Evolutionary conservation across 2,797 vertebrate species (phyloP).

Genomic region (Spinus olivaceus): DNA sequence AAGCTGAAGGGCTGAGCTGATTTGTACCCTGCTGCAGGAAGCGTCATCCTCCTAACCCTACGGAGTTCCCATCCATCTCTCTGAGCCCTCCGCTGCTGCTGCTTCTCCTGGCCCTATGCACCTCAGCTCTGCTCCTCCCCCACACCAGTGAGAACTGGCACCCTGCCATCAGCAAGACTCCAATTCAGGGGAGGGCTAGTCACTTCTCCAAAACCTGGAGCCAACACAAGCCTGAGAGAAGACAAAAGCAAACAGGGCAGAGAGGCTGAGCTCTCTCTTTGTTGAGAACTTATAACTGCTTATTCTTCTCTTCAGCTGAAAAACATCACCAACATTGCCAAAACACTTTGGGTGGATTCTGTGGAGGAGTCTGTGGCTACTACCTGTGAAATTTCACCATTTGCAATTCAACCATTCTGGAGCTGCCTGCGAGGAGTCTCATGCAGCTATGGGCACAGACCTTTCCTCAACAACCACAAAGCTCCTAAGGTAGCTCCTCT

Average conservation of each 20-base stretch:
- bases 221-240: neutral
- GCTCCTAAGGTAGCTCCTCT: neutral
- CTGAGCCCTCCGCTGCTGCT: accelerated
- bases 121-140: neutral
- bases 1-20: neutral
- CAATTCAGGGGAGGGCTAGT: accelerated
- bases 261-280: neutral
- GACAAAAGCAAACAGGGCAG: neutral
- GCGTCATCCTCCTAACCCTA: neutral
- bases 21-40: neutral
- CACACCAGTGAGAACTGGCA: accelerated
- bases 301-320: neutral
- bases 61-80: neutral
- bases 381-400: neutral
- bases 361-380: neutral
- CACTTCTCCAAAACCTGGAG: neutral
- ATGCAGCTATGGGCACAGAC: neutral
- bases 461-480: neutral
- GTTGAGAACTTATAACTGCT: neutral
- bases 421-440: neutral
- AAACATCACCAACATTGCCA: neutral
- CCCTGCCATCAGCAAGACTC: neutral
- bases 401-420: neutral
- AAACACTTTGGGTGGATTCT: neutral
- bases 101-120: neutral